Evolutionary conservation across 2,888 invertebrate genomes (phyloP).

Genomic region (Tribolium freemani): DNA sequence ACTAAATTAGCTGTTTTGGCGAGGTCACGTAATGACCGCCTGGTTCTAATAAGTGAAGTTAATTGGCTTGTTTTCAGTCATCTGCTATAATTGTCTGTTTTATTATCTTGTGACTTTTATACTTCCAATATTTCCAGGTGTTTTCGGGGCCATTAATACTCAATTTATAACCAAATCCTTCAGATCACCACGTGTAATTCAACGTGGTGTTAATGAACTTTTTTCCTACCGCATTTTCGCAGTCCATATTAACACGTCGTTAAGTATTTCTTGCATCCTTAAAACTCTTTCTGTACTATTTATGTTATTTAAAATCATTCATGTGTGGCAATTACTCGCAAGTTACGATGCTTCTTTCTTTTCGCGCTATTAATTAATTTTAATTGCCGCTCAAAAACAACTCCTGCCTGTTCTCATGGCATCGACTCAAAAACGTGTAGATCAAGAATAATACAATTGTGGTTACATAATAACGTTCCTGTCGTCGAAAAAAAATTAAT

Average conservation of each 20-base stretch:
- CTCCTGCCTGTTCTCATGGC: not conserved
- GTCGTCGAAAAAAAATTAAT: constrained; percentile 30
- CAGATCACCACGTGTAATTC: constrained; percentile 4
- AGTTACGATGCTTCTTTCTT: not conserved
- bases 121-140: constrained; percentile 1
- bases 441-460: constrained; percentile 21
- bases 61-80: constrained; percentile 15
- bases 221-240: not conserved
- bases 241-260: constrained; percentile 4
- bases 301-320: not conserved
- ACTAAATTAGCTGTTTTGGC: not conserved
- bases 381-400: not conserved
- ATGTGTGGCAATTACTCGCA: not conserved
- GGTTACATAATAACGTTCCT: constrained; percentile 8
- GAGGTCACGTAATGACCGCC: not conserved
- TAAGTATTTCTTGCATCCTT: not conserved
- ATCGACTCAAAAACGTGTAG: constrained; percentile 20
- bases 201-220: constrained; percentile 20
- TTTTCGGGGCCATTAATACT: not conserved
- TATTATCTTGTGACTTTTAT: not conserved
- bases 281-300: not conserved
- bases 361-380: not conserved
- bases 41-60: constrained; percentile 10
- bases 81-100: not conserved
- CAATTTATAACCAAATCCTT: constrained; percentile 2